Evolutionary conservation across 2,797 vertebrate genomes (phyloP).

Genomic region (Arrhamphus sclerolepis): DNA sequence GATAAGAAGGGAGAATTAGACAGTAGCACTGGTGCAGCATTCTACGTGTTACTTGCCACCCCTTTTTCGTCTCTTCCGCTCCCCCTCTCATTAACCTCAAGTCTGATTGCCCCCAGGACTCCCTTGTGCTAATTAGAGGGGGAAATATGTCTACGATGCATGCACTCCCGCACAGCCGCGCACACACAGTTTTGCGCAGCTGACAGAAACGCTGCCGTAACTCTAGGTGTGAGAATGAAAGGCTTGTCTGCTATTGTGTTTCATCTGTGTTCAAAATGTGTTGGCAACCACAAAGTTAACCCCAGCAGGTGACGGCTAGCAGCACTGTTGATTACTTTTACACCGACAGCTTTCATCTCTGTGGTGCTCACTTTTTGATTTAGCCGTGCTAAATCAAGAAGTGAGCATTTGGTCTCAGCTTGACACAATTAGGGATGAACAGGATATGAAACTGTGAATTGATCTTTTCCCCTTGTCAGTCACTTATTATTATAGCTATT

Average conservation of each 20-base stretch:
- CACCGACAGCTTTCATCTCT: conserved; percentile 62
- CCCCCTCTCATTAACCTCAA: conserved; percentile 80
- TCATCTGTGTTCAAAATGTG: conserved; percentile 63
- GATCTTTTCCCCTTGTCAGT: conserved; percentile 37
- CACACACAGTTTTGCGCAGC: conserved; percentile 37
- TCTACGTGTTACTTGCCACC: conserved; percentile 49
- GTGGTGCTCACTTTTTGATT: conserved; percentile 46
- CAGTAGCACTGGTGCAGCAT: conserved; percentile 47
- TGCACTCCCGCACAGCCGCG: conserved; percentile 55
- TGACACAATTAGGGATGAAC: conserved; percentile 57
- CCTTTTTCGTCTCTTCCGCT: conserved; percentile 55
- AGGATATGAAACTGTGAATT: conserved; percentile 47
- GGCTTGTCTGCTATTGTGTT: conserved; percentile 71
- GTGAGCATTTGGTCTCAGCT: conserved; percentile 50
- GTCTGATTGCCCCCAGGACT: conserved; percentile 82
- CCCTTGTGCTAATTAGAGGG: conserved; percentile 81
- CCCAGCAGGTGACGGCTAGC: conserved; percentile 76
- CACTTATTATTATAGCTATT: background rate
- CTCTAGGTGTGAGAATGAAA: conserved; percentile 73
- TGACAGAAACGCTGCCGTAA: conserved; percentile 69
- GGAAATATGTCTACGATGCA: conserved; percentile 77
- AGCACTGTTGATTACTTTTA: conserved; percentile 63
- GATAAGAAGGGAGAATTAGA: conserved; percentile 69
- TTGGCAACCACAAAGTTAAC: conserved; percentile 68
- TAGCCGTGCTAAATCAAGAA: conserved; percentile 46